These are phyloP conservation scores for Mohoua ochrocephala DNA, from an alignment of 2,113 vertebrate species.

Conservation along the genomic window DNA sequence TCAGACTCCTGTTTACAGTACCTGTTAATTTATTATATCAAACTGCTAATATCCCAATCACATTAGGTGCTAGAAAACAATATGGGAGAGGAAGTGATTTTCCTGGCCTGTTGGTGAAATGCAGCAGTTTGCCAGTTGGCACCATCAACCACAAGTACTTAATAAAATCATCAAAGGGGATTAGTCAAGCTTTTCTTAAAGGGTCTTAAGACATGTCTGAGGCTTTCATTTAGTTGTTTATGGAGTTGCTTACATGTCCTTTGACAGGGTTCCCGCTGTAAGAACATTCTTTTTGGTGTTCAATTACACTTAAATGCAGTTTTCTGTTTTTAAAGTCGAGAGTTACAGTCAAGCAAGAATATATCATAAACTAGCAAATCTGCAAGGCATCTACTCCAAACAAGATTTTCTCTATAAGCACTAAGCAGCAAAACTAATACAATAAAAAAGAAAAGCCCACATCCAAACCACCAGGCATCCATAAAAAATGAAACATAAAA, in stretches of 20 bases:
- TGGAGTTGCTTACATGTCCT: constrained; percentile 39
- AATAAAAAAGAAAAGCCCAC: constrained; percentile 21
- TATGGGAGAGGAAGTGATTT: constrained; percentile 60
- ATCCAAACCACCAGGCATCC: constrained; percentile 48
- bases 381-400: neutral
- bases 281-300: constrained; percentile 19
- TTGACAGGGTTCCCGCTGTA: neutral
- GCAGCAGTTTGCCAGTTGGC: constrained; percentile 71
- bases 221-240: constrained; percentile 63
- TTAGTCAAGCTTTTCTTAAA: constrained; percentile 74
- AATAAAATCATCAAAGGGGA: constrained; percentile 84
- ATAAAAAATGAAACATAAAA: constrained; percentile 53
- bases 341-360: constrained; percentile 20
- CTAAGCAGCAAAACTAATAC: constrained; percentile 19
- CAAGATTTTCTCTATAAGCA: constrained; percentile 32
- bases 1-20: constrained; percentile 71
- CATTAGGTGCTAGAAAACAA: constrained; percentile 54
- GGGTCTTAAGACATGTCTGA: constrained; percentile 61
- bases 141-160: constrained; percentile 70
- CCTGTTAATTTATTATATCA: constrained; percentile 75
- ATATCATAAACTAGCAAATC: constrained; percentile 25
- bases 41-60: constrained; percentile 71
- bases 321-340: constrained; percentile 9
- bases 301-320: constrained; percentile 44
- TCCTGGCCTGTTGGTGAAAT: constrained; percentile 65